Evolutionary conservation across 2,888 invertebrate genomes (phyloP).

Genomic region (Trichopria drosophilae): DNA sequence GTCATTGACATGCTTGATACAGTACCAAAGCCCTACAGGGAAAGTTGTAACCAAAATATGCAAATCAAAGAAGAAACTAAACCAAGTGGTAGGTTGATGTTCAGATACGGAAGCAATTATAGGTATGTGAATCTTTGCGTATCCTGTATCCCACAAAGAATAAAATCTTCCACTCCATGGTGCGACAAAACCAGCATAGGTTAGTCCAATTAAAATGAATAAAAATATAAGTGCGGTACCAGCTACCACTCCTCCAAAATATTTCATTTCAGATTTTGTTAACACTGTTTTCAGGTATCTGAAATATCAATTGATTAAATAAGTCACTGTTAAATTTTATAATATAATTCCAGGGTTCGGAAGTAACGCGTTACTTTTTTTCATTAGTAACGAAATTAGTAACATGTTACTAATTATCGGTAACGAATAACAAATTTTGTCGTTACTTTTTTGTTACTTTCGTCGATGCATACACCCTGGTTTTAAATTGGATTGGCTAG

Average conservation of each 20-base stretch:
- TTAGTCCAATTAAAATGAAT: slow-evolving; percentile 81
- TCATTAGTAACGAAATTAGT: too few relatives aligned
- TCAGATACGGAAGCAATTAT: slow-evolving; percentile 99
- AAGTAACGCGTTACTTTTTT: too few relatives aligned
- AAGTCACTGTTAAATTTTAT: slow-evolving; percentile 11
- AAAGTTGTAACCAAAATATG: slow-evolving; percentile 96
- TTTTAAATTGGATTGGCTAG: too few relatives aligned
- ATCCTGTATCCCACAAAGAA: slow-evolving; percentile 98
- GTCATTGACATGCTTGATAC: slow-evolving; percentile 95
- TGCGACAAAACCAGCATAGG: slow-evolving; percentile 92
- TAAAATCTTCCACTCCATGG: slow-evolving; percentile 87
- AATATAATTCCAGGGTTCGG: too few relatives aligned
- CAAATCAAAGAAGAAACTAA: slow-evolving; percentile 97
- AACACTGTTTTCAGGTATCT: slow-evolving; percentile 82
- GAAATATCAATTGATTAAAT: slow-evolving; percentile 18
- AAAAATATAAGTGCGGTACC: slow-evolving; percentile 75
- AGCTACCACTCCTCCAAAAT: slow-evolving; percentile 76
- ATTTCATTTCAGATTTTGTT: slow-evolving; percentile 87
- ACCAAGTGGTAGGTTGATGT: slow-evolving; percentile 99
- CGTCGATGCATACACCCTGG: too few relatives aligned
- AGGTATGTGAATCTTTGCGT: slow-evolving; percentile 99
- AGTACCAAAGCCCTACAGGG: slow-evolving; percentile 98
- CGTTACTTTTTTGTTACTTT: too few relatives aligned
- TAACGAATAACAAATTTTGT: too few relatives aligned
- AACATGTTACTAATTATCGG: too few relatives aligned